Base-by-base conservation (phyloP, 2,113 vertebrate genomes). In the Triplophysa dalaica region DNA sequence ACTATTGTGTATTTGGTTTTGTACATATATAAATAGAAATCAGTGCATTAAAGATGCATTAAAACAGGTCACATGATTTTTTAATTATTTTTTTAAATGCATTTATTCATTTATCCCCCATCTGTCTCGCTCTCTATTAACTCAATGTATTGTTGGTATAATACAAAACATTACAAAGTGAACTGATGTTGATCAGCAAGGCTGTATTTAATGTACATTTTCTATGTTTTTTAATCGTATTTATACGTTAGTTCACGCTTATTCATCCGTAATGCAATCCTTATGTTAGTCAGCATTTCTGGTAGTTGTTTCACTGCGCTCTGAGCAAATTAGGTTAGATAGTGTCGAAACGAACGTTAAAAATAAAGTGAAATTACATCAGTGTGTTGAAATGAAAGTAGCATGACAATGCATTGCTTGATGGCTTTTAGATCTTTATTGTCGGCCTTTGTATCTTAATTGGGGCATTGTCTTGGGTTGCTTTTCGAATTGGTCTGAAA, bases 311-410 rank as follows among this genome's bases (percentile, higher is more conserved):
- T 73, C 33, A 33, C 19, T 5, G 8, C 14, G 1, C 54, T 56
- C 6, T n/a, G 5, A 19, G 4, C 54, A 56, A n/a, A 7, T n/a
- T 8, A n/a, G 17, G 19, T n/a, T 56, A n/a, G 19, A 56, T 6
- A n/a, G 43, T 60, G 29, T 60, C 70, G 43, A 70, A 62, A 73
- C 26, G 21, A 19, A 14, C 6, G 6, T 73, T 22, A 6, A 12
- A n/a, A 74, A 41, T 26, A 60, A 68, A 29, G 24, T 11, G 19
- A 14, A 69, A 43, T 75, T 75, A 33, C 76, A 82, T 78, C 62
- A 74, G 52, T 70, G 62, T 75, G 65, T 63, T 69, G 64, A 54
- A 83, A 62, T 79, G 26, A 70, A 69, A 58, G 45, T 45, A 79
- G 62, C 41, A 29, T 4, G 54, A 26, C 17, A 66, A 61, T 33